These are phyloP conservation scores for Eublepharis macularius DNA, from an alignment of 2,113 vertebrate species.

Conservation along the genomic window DNA sequence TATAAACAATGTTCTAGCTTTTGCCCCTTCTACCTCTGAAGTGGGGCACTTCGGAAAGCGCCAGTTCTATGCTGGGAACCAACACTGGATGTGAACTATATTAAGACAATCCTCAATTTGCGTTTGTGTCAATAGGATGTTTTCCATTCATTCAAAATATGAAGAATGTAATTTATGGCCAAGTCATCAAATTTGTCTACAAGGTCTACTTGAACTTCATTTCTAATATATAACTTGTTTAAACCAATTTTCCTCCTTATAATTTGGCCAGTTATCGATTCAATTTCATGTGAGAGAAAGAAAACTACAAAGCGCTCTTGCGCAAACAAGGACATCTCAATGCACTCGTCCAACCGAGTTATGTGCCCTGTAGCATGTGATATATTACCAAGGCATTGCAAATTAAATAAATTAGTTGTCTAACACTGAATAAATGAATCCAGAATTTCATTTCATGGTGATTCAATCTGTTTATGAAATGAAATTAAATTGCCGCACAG, in stretches of 20 bases:
- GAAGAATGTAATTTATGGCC: not conserved
- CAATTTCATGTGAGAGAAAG: constrained; percentile 7
- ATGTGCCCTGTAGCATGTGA: constrained; percentile 8
- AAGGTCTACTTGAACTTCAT: not conserved
- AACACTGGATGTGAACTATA: not conserved
- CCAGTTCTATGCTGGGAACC: not conserved
- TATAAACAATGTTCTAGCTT: not conserved
- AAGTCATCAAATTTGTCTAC: not conserved
- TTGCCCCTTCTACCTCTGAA: not conserved
- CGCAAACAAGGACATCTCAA: constrained; percentile 1
- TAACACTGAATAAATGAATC: constrained; percentile 34
- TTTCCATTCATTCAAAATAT: not conserved
- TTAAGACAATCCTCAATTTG: not conserved
- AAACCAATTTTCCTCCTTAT: constrained; percentile 4
- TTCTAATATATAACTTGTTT: not conserved
- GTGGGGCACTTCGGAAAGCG: not conserved
- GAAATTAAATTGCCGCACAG: constrained; percentile 12
- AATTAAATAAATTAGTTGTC: constrained; percentile 27
- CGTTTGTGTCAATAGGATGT: not conserved
- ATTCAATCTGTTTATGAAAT: constrained; percentile 29
- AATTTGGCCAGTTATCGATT: not conserved
- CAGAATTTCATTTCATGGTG: constrained; percentile 30
- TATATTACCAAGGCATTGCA: not conserved
- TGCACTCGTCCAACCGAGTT: not conserved
- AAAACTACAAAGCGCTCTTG: not conserved